A percentile compares a stretch with the other conserved stretches of the same genome.
These are phyloP conservation scores for Scolopax rusticola DNA, from an alignment of 2,797 vertebrate genomes.

Conservation along the genomic window DNA sequence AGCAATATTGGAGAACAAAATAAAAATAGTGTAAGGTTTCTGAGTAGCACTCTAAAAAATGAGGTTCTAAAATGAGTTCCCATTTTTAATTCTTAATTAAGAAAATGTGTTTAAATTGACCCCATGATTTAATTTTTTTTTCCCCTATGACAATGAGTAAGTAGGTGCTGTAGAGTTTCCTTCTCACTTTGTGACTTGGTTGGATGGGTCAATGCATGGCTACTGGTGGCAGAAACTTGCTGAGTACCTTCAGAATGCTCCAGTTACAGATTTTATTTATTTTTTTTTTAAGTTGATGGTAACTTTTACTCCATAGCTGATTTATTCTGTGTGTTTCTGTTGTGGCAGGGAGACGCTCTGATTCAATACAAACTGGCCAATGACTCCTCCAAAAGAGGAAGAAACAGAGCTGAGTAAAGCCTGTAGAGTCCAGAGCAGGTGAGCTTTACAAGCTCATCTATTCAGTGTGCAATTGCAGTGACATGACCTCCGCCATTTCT, in stretches of 20 bases:
- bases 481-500: neutral
- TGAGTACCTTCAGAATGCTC: neutral
- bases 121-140: neutral
- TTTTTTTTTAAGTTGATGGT: neutral
- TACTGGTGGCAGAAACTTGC: neutral
- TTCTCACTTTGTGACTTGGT: neutral
- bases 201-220: neutral
- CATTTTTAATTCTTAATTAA: neutral
- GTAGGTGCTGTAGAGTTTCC: neutral
- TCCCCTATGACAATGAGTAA: neutral
- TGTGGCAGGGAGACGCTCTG: neutral
- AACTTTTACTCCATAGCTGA: neutral
- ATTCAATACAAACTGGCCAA: neutral
- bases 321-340: neutral
- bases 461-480: neutral
- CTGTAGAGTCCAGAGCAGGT: neutral
- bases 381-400: neutral
- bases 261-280: neutral
- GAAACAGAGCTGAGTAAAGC: neutral
- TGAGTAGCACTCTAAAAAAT: slow-evolving; percentile 17
- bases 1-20: neutral
- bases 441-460: neutral
- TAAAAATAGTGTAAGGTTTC: neutral
- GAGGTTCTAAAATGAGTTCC: neutral
- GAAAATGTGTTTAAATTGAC: neutral